Base-by-base conservation (phyloP, 2,113 vertebrate genomes). In the Nesospiza acunhae region DNA sequence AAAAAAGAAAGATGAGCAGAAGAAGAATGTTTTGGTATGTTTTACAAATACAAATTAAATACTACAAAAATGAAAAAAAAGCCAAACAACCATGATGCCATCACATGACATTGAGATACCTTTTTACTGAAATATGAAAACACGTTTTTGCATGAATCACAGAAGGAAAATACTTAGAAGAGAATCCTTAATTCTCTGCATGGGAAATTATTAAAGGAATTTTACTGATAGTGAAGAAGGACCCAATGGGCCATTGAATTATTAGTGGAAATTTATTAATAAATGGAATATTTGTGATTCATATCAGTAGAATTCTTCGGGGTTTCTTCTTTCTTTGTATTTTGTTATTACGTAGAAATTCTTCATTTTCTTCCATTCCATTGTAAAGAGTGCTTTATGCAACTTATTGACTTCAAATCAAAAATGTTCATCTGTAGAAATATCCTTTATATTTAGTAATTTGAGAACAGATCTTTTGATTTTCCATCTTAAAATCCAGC, bases 21-120 rank as follows among this genome's bases (percentile, higher is more conserved):
- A 70, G 11, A 77, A 4, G 21, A 58, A 84, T 31, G 11, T 28
- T 17, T 81, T 37, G 3, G 7, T 70, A n/a, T 53, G 7, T 70
- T 44, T 12, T 74, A 50, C 3, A 50, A 76, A 76, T 64, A 50
- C 2, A 66, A 86, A 73, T 69, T 52, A 64, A 91, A 77, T 69
- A 2, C 6, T 70, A 3, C 9, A 76, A 49, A 81, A 84, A 53
- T 44, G 2, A 53, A 62, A 56, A 77, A 30, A 69, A 30, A 13
- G 0, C 2, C 9, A 42, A 83, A 41, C 28, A 49, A 35, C 12
- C 2, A 0, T 50, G 27, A 42, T 6, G 39, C 4, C 0, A 7
- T 64, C 59, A 30, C 4, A 10, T 18, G 14, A 63, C 14, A 7
- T 6, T 70, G n/a, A 66, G 22, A 62, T 58, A 30, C 2, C 3